phyloP scores from a whole-genome alignment of 2,888 invertebrate genomes.

The Eledona agricola region DNA sequence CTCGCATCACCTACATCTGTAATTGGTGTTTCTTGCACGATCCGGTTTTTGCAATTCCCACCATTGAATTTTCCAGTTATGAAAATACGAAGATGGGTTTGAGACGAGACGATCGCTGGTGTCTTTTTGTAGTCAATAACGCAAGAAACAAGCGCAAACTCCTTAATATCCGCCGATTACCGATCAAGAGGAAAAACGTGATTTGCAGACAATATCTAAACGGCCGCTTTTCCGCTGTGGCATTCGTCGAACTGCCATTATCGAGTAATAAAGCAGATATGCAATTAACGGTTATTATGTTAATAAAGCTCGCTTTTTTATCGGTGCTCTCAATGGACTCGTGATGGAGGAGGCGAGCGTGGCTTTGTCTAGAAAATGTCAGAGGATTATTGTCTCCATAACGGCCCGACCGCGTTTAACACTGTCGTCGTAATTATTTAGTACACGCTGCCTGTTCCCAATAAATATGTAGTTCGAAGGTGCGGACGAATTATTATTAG shows the following conservation, averaged over 20 bases:
- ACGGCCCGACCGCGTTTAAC: slow-evolving; percentile 17
- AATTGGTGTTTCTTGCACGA: too few relatives aligned
- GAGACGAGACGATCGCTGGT: too few relatives aligned
- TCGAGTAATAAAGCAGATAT: neutral
- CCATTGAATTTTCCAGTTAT: too few relatives aligned
- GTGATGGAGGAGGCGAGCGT: slow-evolving; percentile 11
- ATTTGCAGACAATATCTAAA: neutral
- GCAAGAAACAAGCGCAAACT: too few relatives aligned
- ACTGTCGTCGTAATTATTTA: slow-evolving; percentile 20
- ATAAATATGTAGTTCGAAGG: slow-evolving; percentile 29
- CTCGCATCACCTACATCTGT: too few relatives aligned
- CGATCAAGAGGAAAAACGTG: too few relatives aligned
- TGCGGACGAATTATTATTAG: slow-evolving; percentile 34
- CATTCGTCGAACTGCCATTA: slow-evolving; percentile 6
- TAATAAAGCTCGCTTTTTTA: slow-evolving; percentile 12
- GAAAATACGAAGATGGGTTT: too few relatives aligned
- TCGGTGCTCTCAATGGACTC: slow-evolving; percentile 7
- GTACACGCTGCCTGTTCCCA: slow-evolving; percentile 19
- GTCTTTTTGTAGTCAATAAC: too few relatives aligned
- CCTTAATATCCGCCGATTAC: too few relatives aligned
- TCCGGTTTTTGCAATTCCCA: too few relatives aligned
- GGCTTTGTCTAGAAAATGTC: slow-evolving; percentile 15
- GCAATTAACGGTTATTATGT: slow-evolving; percentile 21
- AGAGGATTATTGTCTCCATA: slow-evolving; percentile 9
- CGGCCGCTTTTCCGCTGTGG: neutral